phyloP scores from a whole-genome alignment of 2,113 vertebrate species.

The Nycticebus coucang region DNA sequence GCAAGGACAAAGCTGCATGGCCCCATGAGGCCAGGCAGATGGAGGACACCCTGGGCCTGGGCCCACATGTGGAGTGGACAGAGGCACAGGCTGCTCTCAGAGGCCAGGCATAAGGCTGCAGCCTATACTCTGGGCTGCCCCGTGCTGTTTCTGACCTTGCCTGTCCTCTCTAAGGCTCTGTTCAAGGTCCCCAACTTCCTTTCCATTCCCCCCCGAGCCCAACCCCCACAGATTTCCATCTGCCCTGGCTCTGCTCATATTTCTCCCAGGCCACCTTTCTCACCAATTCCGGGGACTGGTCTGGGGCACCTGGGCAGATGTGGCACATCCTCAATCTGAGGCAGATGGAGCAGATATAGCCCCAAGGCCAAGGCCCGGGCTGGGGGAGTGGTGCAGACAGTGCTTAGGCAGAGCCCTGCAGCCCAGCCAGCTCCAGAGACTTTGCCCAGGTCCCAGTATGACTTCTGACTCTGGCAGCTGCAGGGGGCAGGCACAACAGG shows the following conservation, averaged over 20 bases:
- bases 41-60: no score
- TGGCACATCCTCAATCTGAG: neutral
- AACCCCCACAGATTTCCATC: neutral
- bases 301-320: neutral
- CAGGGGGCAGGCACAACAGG: neutral
- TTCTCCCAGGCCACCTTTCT: neutral
- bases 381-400: neutral
- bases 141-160: neutral
- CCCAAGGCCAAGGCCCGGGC: neutral
- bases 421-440: neutral
- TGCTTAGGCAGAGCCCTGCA: neutral
- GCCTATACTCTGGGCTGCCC: neutral
- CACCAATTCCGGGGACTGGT: neutral
- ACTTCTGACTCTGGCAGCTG: neutral
- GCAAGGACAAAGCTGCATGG: neutral
- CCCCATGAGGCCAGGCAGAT: neutral
- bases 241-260: neutral
- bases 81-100: neutral
- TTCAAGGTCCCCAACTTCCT: neutral
- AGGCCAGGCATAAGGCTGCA: neutral
- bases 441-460: neutral
- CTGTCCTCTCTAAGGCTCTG: neutral
- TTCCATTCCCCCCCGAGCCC: neutral
- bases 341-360: neutral
- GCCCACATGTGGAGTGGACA: fast-evolving